Base-by-base conservation (phyloP, 1,140 invertebrate genomes). In the Oncopodura yosiiana region DNA sequence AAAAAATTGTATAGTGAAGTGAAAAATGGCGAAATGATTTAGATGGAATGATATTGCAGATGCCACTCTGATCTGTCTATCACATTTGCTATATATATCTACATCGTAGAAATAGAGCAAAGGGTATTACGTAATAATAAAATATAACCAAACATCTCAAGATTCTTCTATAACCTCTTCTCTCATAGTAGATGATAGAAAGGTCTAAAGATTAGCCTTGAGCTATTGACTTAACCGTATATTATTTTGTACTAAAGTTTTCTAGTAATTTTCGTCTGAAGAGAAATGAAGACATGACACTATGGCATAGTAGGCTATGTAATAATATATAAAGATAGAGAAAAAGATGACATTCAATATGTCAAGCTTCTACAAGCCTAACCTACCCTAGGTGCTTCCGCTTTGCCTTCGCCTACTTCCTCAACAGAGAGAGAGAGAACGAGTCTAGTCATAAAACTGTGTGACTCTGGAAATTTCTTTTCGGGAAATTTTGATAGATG, bases 301-400 rank as follows among this genome's bases (percentile, higher is more conserved):
- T 21, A n/a, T 27, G 34, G n/a, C 27, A 32, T 18, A 14, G 44
- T 21, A 32, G 29, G 21, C 34, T 27, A 46, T 46, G 44, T n/a
- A n/a, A n/a, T n/a, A n/a, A n/a, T n/a, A n/a, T n/a, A n/a, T n/a
- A n/a, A n/a, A 30, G 29, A 34, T 19, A 46, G 34, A 46, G 27
- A 27, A 32, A 46, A 32, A 46, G 44, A 14, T 46, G 44, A 46
- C 44, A 46, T 46, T 46, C 44, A 46, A 46, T 46, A 46, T 46
- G 44, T 46, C 44, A 46, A 46, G 18, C 18, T 2, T 44, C n/a
- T n/a, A n/a, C n/a, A n/a, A n/a, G n/a, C n/a, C n/a, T n/a, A n/a
- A n/a, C n/a, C n/a, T n/a, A n/a, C n/a, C n/a, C n/a, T n/a, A n/a
- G n/a, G n/a, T n/a, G n/a, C n/a, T n/a, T n/a, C n/a, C n/a, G n/a